phyloP scores from a whole-genome alignment of 2,797 vertebrate species.

The Myotis vivesi region DNA sequence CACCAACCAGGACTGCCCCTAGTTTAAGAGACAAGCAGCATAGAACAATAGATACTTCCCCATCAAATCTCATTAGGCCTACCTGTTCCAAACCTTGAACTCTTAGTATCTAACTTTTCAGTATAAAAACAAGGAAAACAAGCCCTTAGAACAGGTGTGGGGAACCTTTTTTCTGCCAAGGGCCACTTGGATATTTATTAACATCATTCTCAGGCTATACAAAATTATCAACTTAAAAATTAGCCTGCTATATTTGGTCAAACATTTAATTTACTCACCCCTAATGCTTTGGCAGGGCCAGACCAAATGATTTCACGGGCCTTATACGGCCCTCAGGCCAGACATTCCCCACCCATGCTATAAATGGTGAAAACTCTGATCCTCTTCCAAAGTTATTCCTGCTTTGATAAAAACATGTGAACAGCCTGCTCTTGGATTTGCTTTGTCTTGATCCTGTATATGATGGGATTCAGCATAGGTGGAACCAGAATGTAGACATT shows the following conservation, averaged over 20 bases:
- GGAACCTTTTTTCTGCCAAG: no score
- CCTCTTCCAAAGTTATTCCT: background rate
- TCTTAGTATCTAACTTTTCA: background rate
- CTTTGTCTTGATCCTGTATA: conserved; percentile 61
- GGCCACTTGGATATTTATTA: no score
- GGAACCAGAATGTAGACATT: conserved; percentile 48
- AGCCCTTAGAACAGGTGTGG: background rate
- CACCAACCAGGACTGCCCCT: background rate
- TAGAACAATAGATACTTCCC: background rate
- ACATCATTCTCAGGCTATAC: no score
- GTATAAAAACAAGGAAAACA: conserved; percentile 45
- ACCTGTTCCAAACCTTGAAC: conserved; percentile 32
- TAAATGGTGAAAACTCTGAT: background rate
- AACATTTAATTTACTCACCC: no score
- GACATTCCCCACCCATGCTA: background rate
- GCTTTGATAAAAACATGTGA: background rate
- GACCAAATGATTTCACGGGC: no score
- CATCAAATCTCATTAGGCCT: conserved; percentile 29
- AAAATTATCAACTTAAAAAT: no score
- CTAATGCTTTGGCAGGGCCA: no score
- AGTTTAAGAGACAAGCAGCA: background rate
- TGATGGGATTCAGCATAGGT: conserved; percentile 69
- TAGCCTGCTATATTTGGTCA: no score
- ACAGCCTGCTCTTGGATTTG: conserved; percentile 45
- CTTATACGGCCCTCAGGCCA: no score